Percentiles rank a stretch among this genome's conserved stretches.
phyloP scores from a whole-genome alignment of 2,797 vertebrate species.

The Esox lucius region DNA sequence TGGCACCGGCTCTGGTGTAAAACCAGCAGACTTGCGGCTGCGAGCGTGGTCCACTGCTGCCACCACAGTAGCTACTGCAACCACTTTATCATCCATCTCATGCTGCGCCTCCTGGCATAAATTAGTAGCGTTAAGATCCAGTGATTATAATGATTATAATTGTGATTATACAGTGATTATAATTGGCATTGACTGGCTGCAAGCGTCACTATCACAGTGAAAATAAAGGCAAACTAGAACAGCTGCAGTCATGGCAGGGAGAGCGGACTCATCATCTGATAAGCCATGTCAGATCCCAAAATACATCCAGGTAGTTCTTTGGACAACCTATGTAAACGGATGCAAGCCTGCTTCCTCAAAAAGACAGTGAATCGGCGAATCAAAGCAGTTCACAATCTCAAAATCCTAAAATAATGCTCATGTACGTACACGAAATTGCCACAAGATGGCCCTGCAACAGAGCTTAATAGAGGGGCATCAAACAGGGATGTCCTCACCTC shows the following conservation, averaged over 20 bases:
- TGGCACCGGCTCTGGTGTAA: constrained; percentile 67
- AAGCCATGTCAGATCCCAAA: constrained; percentile 14
- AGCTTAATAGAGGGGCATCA: not conserved
- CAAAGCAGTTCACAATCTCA: not conserved
- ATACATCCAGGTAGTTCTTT: not conserved
- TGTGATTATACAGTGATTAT: constrained; percentile 14
- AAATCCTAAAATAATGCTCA: not conserved
- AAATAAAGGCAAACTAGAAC: not conserved
- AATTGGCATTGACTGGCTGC: not conserved
- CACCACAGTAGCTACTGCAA: constrained; percentile 61
- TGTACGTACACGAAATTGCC: constrained; percentile 1
- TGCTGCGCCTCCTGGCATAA: constrained; percentile 47
- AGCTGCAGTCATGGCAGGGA: not conserved
- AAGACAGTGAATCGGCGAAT: not conserved
- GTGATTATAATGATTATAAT: constrained; percentile 3
- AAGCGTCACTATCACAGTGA: not conserved
- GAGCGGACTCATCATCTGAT: not conserved
- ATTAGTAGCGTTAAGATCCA: constrained; percentile 41
- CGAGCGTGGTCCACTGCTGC: constrained; percentile 67
- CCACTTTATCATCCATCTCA: constrained; percentile 50
- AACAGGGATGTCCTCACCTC: constrained; percentile 75
- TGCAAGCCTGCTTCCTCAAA: not conserved
- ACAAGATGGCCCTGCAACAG: constrained; percentile 5
- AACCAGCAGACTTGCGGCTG: constrained; percentile 58
- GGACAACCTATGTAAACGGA: not conserved